Conservation (phyloP, 2,113 vertebrate species). For the Ceyx melanurus region DNA sequence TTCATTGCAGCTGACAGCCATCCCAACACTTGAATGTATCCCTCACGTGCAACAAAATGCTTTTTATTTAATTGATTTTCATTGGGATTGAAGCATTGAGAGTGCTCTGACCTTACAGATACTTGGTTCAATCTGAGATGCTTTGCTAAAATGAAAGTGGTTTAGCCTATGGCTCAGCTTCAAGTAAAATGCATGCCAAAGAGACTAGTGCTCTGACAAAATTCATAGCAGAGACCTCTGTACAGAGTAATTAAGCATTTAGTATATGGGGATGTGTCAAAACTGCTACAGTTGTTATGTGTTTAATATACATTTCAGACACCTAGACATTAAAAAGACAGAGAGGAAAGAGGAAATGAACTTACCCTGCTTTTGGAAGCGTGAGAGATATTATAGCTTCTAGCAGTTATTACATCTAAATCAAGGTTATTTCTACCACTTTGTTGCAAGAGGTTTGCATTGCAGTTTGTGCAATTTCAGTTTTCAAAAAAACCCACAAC, state of each 20-base stretch:
- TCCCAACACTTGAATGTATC: not conserved
- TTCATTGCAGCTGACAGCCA: conserved; percentile 29
- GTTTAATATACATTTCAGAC: conserved; percentile 22
- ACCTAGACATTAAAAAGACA: conserved; percentile 29
- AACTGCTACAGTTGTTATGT: conserved; percentile 29
- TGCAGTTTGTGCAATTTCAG: not conserved
- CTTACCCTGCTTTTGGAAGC: not conserved
- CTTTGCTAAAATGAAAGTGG: conserved; percentile 47
- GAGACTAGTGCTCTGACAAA: not conserved
- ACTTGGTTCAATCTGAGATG: not conserved
- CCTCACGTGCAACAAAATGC: not conserved
- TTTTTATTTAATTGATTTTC: not conserved
- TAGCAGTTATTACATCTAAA: not conserved
- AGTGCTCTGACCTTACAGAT: conserved; percentile 40
- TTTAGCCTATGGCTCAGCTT: conserved; percentile 59
- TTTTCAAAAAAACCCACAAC: too few relatives aligned
- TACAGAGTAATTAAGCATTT: conserved; percentile 60
- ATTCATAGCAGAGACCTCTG: conserved; percentile 17
- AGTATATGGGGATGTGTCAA: not conserved
- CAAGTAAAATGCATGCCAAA: conserved; percentile 13
- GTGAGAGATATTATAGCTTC: not conserved
- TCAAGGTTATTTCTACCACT: not conserved
- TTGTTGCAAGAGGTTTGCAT: not conserved
- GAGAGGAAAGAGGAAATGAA: not conserved
- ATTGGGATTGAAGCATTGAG: not conserved